These are phyloP conservation scores for Ditylenchus dipsaci DNA, from an alignment of 1,140 invertebrate genomes.

Conservation along the genomic window DNA sequence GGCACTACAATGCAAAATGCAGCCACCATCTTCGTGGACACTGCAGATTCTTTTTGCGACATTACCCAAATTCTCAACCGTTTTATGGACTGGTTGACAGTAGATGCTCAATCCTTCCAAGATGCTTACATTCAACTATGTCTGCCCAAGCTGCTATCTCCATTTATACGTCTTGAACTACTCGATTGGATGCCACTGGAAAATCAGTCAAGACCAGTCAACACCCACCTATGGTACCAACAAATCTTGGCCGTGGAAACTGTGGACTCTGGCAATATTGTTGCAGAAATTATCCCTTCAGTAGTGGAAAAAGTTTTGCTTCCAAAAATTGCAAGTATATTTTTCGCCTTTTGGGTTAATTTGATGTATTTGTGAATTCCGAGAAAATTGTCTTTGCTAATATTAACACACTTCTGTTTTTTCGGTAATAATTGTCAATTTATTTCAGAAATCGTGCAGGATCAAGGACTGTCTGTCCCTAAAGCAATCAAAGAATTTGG, in stretches of 20 bases:
- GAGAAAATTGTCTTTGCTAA: no score
- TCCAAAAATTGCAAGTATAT: conserved; percentile 46
- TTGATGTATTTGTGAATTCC: no score
- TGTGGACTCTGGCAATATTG: conserved; percentile 20
- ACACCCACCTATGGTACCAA: conserved; percentile 36
- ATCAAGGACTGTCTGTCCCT: conserved; percentile 37
- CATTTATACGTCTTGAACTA: conserved; percentile 73
- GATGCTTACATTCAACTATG: conserved; percentile 88
- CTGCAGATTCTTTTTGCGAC: conserved; percentile 79
- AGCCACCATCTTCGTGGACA: conserved; percentile 74
- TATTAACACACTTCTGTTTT: no score
- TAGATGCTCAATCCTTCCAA: conserved; percentile 68
- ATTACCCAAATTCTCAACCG: conserved; percentile 68
- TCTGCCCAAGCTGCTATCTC: conserved; percentile 79
- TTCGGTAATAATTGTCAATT: not conserved
- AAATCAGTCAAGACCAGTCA: conserved; percentile 1
- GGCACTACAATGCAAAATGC: conserved; percentile 64
- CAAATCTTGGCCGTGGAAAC: conserved; percentile 34
- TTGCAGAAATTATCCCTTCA: conserved; percentile 35
- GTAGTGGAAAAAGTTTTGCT: conserved; percentile 44
- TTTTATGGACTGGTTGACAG: conserved; percentile 38
- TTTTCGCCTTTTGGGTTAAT: not conserved
- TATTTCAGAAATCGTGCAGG: conserved; percentile 36
- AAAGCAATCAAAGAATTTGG: conserved; percentile 26
- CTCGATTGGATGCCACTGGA: conserved; percentile 64